Evolutionary conservation across 2,888 invertebrate species (phyloP), one percentile per base, ranked within the genome.

Genomic region (Metacarcinus magister): DNA sequence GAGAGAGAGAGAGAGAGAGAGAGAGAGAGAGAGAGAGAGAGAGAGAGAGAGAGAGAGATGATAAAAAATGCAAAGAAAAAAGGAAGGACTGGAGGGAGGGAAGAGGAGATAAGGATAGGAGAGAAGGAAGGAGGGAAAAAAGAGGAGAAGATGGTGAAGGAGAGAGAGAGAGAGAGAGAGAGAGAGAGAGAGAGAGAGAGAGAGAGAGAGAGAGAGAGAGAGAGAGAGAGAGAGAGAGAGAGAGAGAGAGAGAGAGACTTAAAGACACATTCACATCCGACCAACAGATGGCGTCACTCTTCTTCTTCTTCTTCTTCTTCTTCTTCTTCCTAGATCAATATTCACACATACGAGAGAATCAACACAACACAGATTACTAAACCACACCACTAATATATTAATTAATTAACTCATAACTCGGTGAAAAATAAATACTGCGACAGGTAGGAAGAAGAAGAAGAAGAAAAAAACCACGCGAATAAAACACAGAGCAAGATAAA

Each of bases 241-340:
- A 46, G 28, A 46, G 54, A 44, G 92, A 48, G 92, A 48, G 48
- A 92, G 46, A 48, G 46, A 92, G 46, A 54, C 54, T 54, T 54
- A 23, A 19, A 90, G 19, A 90, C 44, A n/a, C 44, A 4, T 32
- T 13, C 44, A 23, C 44, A 13, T 32, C 67, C 46, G 7, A 90
- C 39, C 43, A 32, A n/a, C 44, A 39, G 90, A 90, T 43, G 46
- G 90, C 43, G 90, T 44, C 19, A 13, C 7, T 43, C 5, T 5
- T n/a, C n/a, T 1, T n/a, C 67, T n/a, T n/a, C n/a, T n/a, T n/a
- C n/a, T n/a, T n/a, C n/a, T n/a, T n/a, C n/a, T n/a, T n/a, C n/a
- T n/a, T 54, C 54, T 54, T 16, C 5, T n/a, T n/a, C 28, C 90
- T 90, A 8, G 23, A 90, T 90, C 46, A 90, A 44, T 90, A 90